Conservation (phyloP, 37 sponge, comb jelly and placozoan species). For the Bolinopsis microptera region DNA sequence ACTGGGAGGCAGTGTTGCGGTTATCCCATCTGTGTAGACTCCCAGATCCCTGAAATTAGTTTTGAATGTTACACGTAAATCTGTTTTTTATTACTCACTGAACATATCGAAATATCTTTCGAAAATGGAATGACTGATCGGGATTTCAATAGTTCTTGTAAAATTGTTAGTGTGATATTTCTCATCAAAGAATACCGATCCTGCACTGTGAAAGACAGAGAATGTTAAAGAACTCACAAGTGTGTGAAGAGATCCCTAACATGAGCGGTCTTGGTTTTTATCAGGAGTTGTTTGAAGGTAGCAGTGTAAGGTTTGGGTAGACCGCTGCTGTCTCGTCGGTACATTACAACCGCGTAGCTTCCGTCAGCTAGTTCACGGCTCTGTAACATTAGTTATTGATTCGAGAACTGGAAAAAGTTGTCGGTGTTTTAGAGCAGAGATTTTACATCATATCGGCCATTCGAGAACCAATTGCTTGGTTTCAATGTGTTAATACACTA, state of each 20-base stretch:
- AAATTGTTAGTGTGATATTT: too few species aligned
- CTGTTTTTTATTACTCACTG: too few species aligned
- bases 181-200: too few species aligned
- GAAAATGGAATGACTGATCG: too few species aligned
- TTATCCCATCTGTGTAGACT: background rate
- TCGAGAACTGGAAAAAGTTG: too few species aligned
- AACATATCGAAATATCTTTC: too few species aligned
- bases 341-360: slow-evolving; percentile 28
- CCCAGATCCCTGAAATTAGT: slow-evolving; percentile 57
- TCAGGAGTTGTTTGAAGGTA: slow-evolving; percentile 8
- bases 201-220: too few species aligned
- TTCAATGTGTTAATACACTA: too few species aligned
- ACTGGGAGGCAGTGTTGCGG: slow-evolving; percentile 32
- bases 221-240: background rate
- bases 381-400: background rate
- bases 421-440: too few species aligned
- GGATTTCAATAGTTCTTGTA: too few species aligned
- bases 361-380: slow-evolving; percentile 26
- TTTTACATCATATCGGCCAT: too few species aligned
- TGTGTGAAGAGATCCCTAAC: slow-evolving; percentile 51
- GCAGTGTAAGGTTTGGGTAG: slow-evolving; percentile 20
- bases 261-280: background rate
- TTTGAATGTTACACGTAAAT: background rate
- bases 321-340: slow-evolving; percentile 16
- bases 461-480: too few species aligned